These are phyloP conservation scores for Ptychobarbus kaznakovi DNA, from an alignment of 2,797 vertebrate species.

Conservation along the genomic window DNA sequence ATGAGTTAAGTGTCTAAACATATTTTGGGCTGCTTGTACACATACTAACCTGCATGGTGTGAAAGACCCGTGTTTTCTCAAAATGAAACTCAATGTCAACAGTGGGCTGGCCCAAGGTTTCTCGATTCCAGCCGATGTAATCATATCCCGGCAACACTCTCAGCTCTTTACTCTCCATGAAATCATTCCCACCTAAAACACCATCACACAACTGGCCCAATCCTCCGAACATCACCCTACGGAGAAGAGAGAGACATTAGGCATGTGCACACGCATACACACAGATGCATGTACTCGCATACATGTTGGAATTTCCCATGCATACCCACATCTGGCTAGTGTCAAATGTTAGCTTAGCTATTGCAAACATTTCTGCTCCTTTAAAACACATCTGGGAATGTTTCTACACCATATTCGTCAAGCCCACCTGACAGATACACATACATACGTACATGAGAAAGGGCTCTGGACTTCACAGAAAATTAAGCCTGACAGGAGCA, in stretches of 20 bases:
- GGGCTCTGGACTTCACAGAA: constrained; percentile 40
- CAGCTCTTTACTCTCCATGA: constrained; percentile 86
- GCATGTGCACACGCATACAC: constrained; percentile 13
- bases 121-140: constrained; percentile 90
- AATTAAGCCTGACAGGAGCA: constrained; percentile 17
- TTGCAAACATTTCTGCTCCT: constrained; percentile 77
- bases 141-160: constrained; percentile 94
- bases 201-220: constrained; percentile 91
- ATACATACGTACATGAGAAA: constrained; percentile 14
- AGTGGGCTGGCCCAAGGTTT: constrained; percentile 79
- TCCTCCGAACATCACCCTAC: constrained; percentile 89
- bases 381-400: constrained; percentile 70
- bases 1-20: background rate
- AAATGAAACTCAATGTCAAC: constrained; percentile 94
- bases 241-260: constrained; percentile 32
- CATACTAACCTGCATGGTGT: constrained; percentile 81
- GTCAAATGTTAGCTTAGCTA: constrained; percentile 74
- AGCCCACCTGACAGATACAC: constrained; percentile 32
- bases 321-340: constrained; percentile 69
- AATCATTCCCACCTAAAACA: constrained; percentile 90
- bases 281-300: constrained; percentile 29
- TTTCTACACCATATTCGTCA: constrained; percentile 47
- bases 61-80: constrained; percentile 79
- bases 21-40: background rate
- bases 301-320: constrained; percentile 58